Base-by-base conservation (phyloP, 2,888 invertebrate species). In the Patella caerulea region DNA sequence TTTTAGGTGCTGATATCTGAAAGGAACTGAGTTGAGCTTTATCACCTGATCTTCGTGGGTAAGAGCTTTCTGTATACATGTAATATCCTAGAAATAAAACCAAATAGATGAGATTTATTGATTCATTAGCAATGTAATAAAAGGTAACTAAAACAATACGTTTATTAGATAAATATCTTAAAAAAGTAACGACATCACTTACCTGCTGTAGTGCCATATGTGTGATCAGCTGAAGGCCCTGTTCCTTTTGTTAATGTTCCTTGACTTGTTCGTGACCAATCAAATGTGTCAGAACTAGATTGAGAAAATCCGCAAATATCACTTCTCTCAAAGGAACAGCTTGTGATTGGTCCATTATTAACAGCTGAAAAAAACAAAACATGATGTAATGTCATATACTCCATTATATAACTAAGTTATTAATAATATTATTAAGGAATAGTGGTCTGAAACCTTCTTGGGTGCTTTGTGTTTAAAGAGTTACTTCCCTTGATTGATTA, bases 21-120 rank as follows among this genome's bases (percentile, higher is more conserved):
- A 85, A 54, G 84, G 85, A 11, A 12, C 82, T 53, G 17, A 87
- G 78, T 34, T 95, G 93, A 0, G 96, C 95, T 0, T 94, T 94
- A 78, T 95, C 94, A 84, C 95, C 94, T 71, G 92, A 92, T 4
- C 92, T 84, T 17, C 93, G 92, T 0, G 92, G 91, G 0, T 94
- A 93, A 0, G 95, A 94, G 24, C 95, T 94, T 88, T 97, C 96
- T 80, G 96, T 94, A 86, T 95, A 95, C 94, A 97, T 95, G 91
- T 96, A 97, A 89, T 86, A 83, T 19, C 89, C 89, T 86, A 70
- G 24, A 78, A 69, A n/a, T 34, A 19, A 3, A 19, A 45, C 2
- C 53, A 53, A 70, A 59, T 45, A 0, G 19, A 29, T 17, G 45
- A 34, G 14, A 65, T 12, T 73, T 72, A 53, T 45, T 19, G 34